Base-by-base conservation (phyloP, 2,113 vertebrate genomes). In the Neolamprologus cancellatus region DNA sequence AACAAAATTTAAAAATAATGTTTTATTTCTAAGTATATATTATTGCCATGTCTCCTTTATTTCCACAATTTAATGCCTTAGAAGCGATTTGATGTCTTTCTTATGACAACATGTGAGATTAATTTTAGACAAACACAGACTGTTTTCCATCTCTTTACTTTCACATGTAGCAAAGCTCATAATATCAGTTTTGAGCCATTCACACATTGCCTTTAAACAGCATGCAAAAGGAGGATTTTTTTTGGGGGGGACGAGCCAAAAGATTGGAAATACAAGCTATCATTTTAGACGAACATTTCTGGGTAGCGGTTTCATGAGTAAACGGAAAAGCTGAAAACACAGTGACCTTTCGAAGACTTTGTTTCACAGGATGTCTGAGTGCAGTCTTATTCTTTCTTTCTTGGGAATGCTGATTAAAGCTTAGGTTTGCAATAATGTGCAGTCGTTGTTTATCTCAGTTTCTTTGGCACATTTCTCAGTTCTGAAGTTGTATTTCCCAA, bases 201-300 rank as follows among this genome's bases (percentile, higher is more conserved):
- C 2, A 71, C 39, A 44, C 25, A 44, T 46, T 74, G 69, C 14
- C 39, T 74, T 74, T 28, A 46, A 17, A 74, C 59, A 61, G 28
- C 57, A 74, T 74, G 14, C 23, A 74, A 48, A 18, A 18, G 14
- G 8, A 74, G 41, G 1, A 18, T 18, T 74, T 23, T 74, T 23
- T 61, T 3, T 0, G 0, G 30, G 28, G 57, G 9, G 12, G n/a
- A 4, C 0, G 3, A 23, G n/a, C 23, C 41, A 74, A 74, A 46
- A 28, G 14, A 74, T 15, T 48, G 69, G 15, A 48, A 74, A 48
- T 48, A 48, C 23, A 28, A 18, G 41, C 41, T 48, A 48, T 44
- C 1, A 28, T 71, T 71, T 74, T 48, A 30, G 69, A 46, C 1
- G 0, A 25, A 30, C 69, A 30, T 30, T 46, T 74, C 15, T 48